Evolutionary conservation across 1,140 invertebrate species (phyloP).

Genomic region (Panulirus ornatus): DNA sequence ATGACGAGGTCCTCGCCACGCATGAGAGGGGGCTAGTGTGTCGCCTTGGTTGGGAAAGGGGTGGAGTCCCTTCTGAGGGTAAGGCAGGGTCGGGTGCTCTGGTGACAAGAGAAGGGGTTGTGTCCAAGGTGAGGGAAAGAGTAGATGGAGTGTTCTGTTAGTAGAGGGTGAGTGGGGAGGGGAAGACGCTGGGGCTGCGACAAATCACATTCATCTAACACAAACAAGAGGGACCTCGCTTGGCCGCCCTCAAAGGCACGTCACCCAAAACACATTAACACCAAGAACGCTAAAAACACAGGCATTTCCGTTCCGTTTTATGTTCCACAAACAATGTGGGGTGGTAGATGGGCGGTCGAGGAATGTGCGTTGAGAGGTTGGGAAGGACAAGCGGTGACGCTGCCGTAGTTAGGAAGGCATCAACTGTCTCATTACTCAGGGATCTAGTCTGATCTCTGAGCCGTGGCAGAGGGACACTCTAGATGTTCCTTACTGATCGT

Average conservation of each 20-base stretch:
- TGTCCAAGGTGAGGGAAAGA: background rate
- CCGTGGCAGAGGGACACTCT: no score
- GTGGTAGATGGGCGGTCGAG: background rate
- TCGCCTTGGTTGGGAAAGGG: no score
- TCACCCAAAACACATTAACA: constrained; percentile 51
- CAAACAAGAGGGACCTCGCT: constrained; percentile 32
- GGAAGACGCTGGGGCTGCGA: background rate
- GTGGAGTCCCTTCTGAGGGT: no score
- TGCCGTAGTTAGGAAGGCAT: no score
- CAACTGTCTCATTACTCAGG: no score
- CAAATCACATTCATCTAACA: constrained; percentile 40
- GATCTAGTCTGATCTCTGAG: no score
- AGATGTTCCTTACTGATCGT: no score
- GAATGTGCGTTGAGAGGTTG: background rate
- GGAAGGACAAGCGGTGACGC: no score
- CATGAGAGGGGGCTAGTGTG: no score
- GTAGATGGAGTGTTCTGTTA: background rate
- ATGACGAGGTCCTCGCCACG: no score
- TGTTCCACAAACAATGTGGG: constrained; percentile 54
- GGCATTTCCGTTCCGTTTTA: constrained; percentile 48
- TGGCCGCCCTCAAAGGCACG: constrained; percentile 11
- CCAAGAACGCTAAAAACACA: constrained; percentile 36
- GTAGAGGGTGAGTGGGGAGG: background rate
- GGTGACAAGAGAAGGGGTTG: no score
- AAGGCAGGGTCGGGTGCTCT: no score